phyloP scores from a whole-genome alignment of 2,888 invertebrate genomes.

The Xestobium rufovillosum region DNA sequence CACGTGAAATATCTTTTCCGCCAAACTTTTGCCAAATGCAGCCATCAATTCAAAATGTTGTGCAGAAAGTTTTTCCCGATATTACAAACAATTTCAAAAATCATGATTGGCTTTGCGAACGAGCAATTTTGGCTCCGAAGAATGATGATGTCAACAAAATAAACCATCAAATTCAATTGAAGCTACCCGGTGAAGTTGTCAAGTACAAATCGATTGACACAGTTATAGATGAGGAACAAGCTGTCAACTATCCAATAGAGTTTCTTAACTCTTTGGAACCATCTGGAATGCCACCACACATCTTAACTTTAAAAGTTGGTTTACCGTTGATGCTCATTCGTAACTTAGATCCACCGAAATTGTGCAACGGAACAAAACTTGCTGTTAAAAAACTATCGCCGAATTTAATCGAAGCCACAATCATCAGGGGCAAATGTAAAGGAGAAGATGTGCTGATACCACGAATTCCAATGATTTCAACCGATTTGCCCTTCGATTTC shows the following conservation, averaged over 20 bases:
- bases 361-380: constrained; percentile 18
- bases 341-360: constrained; percentile 17
- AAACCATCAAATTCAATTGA: constrained; percentile 13
- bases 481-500: constrained; percentile 27
- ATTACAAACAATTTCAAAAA: constrained; percentile 25
- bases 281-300: constrained; percentile 19
- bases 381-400: constrained; percentile 15
- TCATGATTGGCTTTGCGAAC: constrained; percentile 23
- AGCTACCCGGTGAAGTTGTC: constrained; percentile 11
- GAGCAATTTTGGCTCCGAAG: constrained; percentile 31
- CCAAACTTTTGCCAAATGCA: too few relatives aligned
- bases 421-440: constrained; percentile 16
- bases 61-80: constrained; percentile 28
- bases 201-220: constrained; percentile 19
- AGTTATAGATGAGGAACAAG: too few relatives aligned
- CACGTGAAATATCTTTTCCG: constrained; percentile 23
- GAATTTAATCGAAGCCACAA: too few relatives aligned
- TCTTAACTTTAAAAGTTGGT: too few relatives aligned
- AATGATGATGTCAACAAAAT: constrained; percentile 27
- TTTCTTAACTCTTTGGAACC: constrained; percentile 18
- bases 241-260: too few relatives aligned
- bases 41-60: too few relatives aligned
- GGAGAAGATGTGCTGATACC: constrained; percentile 22
- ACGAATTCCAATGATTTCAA: too few relatives aligned
- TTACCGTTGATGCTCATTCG: constrained; percentile 18